Base-by-base conservation (phyloP, 2,888 invertebrate species). In the Neocrepidodera transversa region DNA sequence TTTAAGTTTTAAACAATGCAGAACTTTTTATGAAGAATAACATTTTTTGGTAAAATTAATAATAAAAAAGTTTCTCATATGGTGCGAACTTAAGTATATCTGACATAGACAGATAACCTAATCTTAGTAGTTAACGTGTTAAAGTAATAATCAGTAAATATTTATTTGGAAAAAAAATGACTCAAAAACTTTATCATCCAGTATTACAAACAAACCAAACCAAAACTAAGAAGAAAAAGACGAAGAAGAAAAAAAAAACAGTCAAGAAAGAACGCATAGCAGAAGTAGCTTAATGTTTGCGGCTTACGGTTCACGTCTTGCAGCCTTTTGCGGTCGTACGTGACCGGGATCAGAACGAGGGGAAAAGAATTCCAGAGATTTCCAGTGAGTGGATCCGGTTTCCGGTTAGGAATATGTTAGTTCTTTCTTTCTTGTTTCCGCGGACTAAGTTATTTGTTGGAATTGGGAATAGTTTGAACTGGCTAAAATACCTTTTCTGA, bases 361-460 rank as follows among this genome's bases (percentile, higher is more conserved):
- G 14, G n/a, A n/a, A 42, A 32, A 35, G 30, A 53, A 42, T 53
- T 30, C 42, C 52, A 43, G 45, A 45, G 45, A 45, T 45, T 45
- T 45, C 23, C 20, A 26, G n/a, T n/a, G 6, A 36, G 43, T 53
- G 53, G 53, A 43, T 53, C 18, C 32, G 16, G 28, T 52, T 45
- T 42, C 42, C 5, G 32, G 38, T 45, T 32, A 36, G 43, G 53
- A 53, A 53, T 53, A 45, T 35, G 53, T 45, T 26, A 45, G 30
- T 18, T 23, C n/a, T 53, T 45, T 30, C 20, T 52, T 42, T 32
- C 35, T 53, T 53, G 45, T 53, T 53, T 42, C 18, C 16, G 10
- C 2, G 14, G 23, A 52, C 30, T 42, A 42, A 53, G 53, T 53
- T 45, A 53, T 53, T 45, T 53, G 32, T 32, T 23, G 35, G 51